Evolutionary conservation across 2,797 vertebrate species (phyloP).

Genomic region (Bothrops alternatus): DNA sequence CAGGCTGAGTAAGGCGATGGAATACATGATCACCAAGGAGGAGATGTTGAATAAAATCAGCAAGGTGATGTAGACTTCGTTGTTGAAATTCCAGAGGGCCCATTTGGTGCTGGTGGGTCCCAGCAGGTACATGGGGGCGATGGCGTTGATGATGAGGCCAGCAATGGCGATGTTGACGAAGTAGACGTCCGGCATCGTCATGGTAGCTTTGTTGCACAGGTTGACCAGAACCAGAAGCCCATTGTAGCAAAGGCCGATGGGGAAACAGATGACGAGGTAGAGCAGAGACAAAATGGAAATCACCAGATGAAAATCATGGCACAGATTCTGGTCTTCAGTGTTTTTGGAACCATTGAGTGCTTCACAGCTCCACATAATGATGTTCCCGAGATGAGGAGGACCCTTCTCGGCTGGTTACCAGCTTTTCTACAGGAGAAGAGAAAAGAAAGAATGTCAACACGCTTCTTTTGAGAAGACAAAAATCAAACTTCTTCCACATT

Average conservation of each 20-base stretch:
- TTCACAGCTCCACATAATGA: slow-evolving; percentile 95
- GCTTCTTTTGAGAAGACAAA: slow-evolving; percentile 26
- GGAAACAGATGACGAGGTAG: slow-evolving; percentile 92
- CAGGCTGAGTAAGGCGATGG: slow-evolving; percentile 90
- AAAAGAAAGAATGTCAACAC: not conserved
- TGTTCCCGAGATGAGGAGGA: slow-evolving; percentile 43
- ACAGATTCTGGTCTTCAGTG: slow-evolving; percentile 79
- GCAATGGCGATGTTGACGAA: slow-evolving; percentile 97
- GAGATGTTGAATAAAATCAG: slow-evolving; percentile 96
- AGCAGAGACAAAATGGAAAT: slow-evolving; percentile 87
- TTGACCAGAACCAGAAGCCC: slow-evolving; percentile 89
- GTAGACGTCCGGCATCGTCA: slow-evolving; percentile 98
- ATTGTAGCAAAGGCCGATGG: slow-evolving; percentile 90
- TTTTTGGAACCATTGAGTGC: slow-evolving; percentile 81
- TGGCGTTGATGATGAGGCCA: slow-evolving; percentile 86
- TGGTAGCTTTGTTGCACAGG: slow-evolving; percentile 89
- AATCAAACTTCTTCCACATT: not conserved
- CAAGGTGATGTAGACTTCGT: slow-evolving; percentile 88
- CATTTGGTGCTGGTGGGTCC: slow-evolving; percentile 85
- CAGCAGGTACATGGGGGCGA: slow-evolving; percentile 87
- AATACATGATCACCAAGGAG: slow-evolving; percentile 93
- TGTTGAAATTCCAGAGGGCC: slow-evolving; percentile 87
- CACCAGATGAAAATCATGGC: slow-evolving; percentile 88
- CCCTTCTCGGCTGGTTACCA: slow-evolving; percentile 65
- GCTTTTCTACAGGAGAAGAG: slow-evolving; percentile 72